Evolutionary conservation across 2,888 invertebrate genomes (phyloP).

Genomic region (Temnothorax rugatulus): DNA sequence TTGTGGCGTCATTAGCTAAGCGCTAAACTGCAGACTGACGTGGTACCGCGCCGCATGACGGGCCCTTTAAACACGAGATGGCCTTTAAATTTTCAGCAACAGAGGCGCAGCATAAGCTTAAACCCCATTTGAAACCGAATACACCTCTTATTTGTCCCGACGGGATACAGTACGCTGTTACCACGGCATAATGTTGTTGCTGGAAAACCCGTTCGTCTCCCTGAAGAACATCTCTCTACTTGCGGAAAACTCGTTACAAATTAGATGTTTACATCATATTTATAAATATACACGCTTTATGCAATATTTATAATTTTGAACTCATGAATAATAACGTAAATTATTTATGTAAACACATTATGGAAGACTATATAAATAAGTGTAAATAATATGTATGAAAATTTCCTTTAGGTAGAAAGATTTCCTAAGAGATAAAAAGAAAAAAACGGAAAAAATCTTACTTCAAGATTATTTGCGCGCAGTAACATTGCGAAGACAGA

Average conservation of each 20-base stretch:
- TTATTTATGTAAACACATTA: neutral
- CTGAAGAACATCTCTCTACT: constrained; percentile 2
- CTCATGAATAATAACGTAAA: neutral
- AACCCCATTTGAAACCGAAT: constrained; percentile 63
- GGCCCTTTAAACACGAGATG: constrained; percentile 26
- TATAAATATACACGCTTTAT: neutral
- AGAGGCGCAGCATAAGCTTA: constrained; percentile 46
- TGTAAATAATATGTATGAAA: neutral
- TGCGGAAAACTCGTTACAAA: constrained; percentile 31
- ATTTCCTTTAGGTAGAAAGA: neutral
- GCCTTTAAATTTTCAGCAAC: constrained; percentile 57
- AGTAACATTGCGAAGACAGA: neutral
- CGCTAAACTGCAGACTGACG: constrained; percentile 2
- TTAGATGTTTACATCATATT: constrained; percentile 3
- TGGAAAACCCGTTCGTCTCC: constrained; percentile 40
- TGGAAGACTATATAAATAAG: neutral
- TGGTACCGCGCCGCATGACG: constrained; percentile 18
- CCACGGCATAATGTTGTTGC: constrained; percentile 34
- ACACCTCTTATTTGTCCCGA: constrained; percentile 58
- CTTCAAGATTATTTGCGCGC: constrained; percentile 1
- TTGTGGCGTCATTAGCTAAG: constrained; percentile 10
- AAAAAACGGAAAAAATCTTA: neutral
- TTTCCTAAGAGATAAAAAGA: neutral
- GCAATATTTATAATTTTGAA: constrained; percentile 1
- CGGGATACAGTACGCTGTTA: constrained; percentile 54